These are phyloP conservation scores for Daphoenositta chrysoptera DNA, from an alignment of 2,113 vertebrate genomes.

Conservation along the genomic window DNA sequence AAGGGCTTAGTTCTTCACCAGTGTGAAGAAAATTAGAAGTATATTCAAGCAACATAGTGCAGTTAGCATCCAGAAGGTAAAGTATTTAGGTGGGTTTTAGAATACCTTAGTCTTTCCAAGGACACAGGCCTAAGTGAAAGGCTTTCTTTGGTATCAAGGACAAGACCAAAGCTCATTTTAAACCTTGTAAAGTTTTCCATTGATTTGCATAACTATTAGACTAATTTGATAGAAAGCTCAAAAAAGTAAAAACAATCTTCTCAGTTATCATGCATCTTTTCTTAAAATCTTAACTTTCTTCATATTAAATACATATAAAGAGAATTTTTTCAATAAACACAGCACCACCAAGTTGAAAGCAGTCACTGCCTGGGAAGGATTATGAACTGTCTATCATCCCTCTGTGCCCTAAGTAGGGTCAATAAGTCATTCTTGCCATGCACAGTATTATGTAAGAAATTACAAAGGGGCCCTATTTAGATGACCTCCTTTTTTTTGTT, in stretches of 20 bases:
- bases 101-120: neutral
- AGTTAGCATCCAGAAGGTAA: neutral
- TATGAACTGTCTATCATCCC: neutral
- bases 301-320: neutral
- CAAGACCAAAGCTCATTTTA: neutral
- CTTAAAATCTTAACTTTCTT: neutral
- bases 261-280: neutral
- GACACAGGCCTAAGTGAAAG: neutral
- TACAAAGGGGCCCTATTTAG: neutral
- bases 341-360: neutral
- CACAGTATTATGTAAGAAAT: neutral
- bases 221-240: neutral
- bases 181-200: neutral
- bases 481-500: neutral
- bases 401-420: neutral
- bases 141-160: neutral
- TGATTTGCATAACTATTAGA: neutral
- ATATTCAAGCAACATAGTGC: neutral
- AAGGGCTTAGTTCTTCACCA: neutral
- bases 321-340: neutral
- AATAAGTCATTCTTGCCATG: neutral
- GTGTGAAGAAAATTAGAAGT: neutral
- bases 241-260: neutral
- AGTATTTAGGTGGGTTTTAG: neutral
- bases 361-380: neutral